Percentiles rank a stretch among this genome's conserved stretches.
Conservation (phyloP, 1,140 invertebrate genomes). For the Listronotus bonariensis region DNA sequence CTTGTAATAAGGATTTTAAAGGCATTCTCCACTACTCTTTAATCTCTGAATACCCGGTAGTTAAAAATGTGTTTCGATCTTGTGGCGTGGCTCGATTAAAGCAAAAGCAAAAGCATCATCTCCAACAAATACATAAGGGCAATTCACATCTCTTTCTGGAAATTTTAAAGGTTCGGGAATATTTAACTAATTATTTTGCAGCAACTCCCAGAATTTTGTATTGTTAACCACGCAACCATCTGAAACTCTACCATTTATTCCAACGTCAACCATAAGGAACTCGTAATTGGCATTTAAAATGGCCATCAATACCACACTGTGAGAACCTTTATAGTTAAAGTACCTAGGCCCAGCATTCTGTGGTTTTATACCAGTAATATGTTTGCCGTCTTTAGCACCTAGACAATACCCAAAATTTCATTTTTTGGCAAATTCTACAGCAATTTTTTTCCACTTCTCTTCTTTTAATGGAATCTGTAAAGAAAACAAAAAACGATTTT, state of each 20-base stretch:
- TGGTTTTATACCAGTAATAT: conserved; percentile 41
- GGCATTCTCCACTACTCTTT: too few relatives aligned
- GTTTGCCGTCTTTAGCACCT: conserved; percentile 30
- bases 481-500: too few relatives aligned
- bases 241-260: conserved; percentile 41
- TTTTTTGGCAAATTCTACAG: too few relatives aligned
- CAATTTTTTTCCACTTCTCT: conserved; percentile 25
- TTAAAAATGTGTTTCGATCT: too few relatives aligned
- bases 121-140: conserved; percentile 26
- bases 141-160: neutral
- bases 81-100: too few relatives aligned
- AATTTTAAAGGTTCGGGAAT: conserved; percentile 25
- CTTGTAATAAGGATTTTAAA: too few relatives aligned
- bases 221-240: conserved; percentile 48
- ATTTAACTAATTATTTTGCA: conserved; percentile 9
- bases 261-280: conserved; percentile 57
- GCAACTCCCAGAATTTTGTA: conserved; percentile 8
- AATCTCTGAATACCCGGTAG: too few relatives aligned
- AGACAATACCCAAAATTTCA: conserved; percentile 22
- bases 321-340: conserved; percentile 60
- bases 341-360: conserved; percentile 51
- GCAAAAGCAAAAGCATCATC: conserved; percentile 60
- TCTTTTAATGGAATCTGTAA: neutral
- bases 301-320: conserved; percentile 58
- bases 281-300: conserved; percentile 58